These are phyloP conservation scores for Polypterus senegalus DNA, from an alignment of 2,113 vertebrate genomes.

Conservation along the genomic window DNA sequence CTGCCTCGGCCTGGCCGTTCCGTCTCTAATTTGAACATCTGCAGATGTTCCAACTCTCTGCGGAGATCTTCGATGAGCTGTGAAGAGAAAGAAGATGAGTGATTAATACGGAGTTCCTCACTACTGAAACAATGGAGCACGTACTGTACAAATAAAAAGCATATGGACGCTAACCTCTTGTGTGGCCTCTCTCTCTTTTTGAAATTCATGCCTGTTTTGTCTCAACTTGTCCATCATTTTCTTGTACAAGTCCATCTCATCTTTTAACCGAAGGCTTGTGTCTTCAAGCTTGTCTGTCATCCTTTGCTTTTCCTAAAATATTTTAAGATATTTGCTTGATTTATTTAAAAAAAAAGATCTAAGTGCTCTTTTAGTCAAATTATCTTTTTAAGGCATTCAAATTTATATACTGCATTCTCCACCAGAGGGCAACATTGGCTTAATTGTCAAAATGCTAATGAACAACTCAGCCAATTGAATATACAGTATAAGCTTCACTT, in stretches of 20 bases:
- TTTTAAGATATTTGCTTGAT: too few relatives aligned
- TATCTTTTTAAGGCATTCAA: too few relatives aligned
- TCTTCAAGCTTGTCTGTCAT: conserved; percentile 86
- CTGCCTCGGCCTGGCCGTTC: conserved; percentile 68
- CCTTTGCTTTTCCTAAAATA: conserved; percentile 60
- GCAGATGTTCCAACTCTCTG: conserved; percentile 84
- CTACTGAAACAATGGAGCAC: background rate
- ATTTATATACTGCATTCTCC: too few relatives aligned
- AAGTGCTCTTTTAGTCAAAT: too few relatives aligned
- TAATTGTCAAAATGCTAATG: too few relatives aligned
- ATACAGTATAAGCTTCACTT: too few relatives aligned
- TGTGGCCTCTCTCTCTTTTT: conserved; percentile 81
- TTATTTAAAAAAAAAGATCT: too few relatives aligned
- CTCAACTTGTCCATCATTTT: conserved; percentile 91
- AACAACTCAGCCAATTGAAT: too few relatives aligned
- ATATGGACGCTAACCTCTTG: conserved; percentile 62
- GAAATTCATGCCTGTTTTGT: conserved; percentile 79
- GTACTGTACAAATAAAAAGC: background rate
- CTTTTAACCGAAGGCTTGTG: conserved; percentile 78
- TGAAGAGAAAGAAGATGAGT: conserved; percentile 6
- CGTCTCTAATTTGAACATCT: conserved; percentile 81
- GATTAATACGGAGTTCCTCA: background rate
- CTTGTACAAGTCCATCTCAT: conserved; percentile 87
- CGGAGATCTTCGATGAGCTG: conserved; percentile 91
- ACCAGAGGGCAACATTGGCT: too few relatives aligned